Percentiles rank a stretch among this genome's conserved stretches.
Evolutionary conservation across 1,140 invertebrate genomes (phyloP).

Genomic region (Bactericera cockerelli): DNA sequence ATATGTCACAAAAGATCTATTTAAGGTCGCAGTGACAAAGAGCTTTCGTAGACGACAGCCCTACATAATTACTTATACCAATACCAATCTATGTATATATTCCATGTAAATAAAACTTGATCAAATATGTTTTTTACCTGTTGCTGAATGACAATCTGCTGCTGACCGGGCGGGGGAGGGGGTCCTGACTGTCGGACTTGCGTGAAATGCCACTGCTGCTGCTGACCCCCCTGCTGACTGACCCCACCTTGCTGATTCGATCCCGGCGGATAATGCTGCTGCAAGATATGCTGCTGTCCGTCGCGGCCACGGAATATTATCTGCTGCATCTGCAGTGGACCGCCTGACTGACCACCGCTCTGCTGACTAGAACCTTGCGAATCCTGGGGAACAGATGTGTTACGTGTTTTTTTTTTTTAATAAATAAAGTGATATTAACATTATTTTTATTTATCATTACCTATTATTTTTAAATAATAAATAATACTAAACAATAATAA

Average conservation of each 20-base stretch:
- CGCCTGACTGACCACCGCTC: too few species aligned
- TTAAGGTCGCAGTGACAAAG: background rate
- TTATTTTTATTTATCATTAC: too few species aligned
- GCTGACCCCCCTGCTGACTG: constrained; percentile 7
- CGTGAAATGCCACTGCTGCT: constrained; percentile 16
- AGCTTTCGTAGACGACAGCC: too few species aligned
- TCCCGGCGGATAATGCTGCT: background rate
- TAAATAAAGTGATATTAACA: too few species aligned
- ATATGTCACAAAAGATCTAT: too few species aligned
- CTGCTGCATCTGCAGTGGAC: background rate
- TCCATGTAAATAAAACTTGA: too few species aligned
- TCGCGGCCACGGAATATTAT: background rate
- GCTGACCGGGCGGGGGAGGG: background rate
- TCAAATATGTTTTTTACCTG: background rate
- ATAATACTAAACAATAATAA: too few species aligned
- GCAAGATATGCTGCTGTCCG: constrained; percentile 1
- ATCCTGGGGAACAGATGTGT: too few species aligned
- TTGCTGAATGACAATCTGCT: constrained; percentile 12
- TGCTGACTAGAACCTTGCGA: too few species aligned
- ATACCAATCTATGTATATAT: too few species aligned
- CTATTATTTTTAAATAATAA: too few species aligned
- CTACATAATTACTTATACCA: background rate
- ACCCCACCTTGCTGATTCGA: background rate
- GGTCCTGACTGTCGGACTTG: background rate
- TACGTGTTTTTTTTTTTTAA: too few species aligned